These are phyloP conservation scores for Suillia variegata DNA, from an alignment of 2,888 invertebrate genomes.

Conservation along the genomic window DNA sequence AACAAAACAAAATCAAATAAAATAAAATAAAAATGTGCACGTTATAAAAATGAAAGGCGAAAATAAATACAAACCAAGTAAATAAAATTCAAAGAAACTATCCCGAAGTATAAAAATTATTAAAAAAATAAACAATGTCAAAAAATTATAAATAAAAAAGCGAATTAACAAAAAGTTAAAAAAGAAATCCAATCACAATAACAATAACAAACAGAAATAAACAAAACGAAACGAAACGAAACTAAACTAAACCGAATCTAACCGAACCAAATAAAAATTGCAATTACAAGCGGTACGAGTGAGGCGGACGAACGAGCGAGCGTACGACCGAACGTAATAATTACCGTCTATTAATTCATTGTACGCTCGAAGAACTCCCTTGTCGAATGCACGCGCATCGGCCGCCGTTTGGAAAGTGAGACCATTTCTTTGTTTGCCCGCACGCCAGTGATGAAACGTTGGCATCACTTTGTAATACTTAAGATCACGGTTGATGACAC, in stretches of 20 bases:
- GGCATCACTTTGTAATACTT: slow-evolving; percentile 98
- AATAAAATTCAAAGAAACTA: background rate
- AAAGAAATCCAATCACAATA: background rate
- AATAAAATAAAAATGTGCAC: too few species aligned
- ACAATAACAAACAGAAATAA: background rate
- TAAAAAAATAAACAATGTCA: background rate
- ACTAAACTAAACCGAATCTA: too few species aligned
- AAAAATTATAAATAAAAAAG: background rate
- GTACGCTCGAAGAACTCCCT: slow-evolving; percentile 86
- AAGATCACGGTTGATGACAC: slow-evolving; percentile 93
- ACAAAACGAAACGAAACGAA: background rate
- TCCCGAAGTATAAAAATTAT: background rate
- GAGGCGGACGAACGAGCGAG: too few species aligned
- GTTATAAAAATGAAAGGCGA: too few species aligned
- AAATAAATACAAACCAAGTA: too few species aligned
- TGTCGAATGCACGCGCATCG: slow-evolving; percentile 92
- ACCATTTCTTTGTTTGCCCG: slow-evolving; percentile 93
- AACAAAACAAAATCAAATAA: too few species aligned
- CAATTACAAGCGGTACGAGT: background rate
- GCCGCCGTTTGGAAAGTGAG: slow-evolving; percentile 95
- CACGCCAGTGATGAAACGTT: slow-evolving; percentile 97
- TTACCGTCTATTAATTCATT: slow-evolving; percentile 91
- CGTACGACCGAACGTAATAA: too few species aligned
- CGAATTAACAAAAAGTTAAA: background rate
- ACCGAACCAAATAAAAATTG: background rate